Evolutionary conservation across 2,888 invertebrate genomes (phyloP), one percentile per base, ranked within the genome.

Genomic region (Ophioninae sp.): DNA sequence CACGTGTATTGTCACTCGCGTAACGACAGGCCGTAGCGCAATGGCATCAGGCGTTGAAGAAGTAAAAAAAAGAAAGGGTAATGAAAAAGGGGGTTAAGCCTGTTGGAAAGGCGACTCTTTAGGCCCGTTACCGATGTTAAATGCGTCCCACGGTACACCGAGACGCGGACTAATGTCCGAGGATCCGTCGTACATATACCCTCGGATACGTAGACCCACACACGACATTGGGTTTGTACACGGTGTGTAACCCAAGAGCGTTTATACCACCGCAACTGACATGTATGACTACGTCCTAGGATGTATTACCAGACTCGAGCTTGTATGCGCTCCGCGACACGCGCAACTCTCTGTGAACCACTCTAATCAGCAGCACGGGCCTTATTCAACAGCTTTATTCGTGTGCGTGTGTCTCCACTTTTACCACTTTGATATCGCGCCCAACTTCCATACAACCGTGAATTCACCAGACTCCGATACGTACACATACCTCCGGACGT

Each of bases 91-190:
- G 41, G 59, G 62, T 50, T 56, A 80, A 78, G 74, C 82, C 70
- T 57, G 70, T 65, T 82, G 84, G 74, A 83, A 85, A 86, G 79
- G 85, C 84, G 83, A 88, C 89, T 89, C 87, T 88, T 89, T 89
- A 85, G 90, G 88, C 89, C 89, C 87, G 89, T 91, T 90, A 90
- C 91, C 89, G 88, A 92, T 92, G 91, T 90, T 92, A 90, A 92
- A 92, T 91, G 91, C 88, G 90, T 91, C 89, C 91, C 90, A 89
- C 90, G 91, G 90, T 88, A 90, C 88, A 86, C 87, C 87, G 80
- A 87, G 92, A 92, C 92, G 89, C 91, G 87, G 90, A 92, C 92
- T 92, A 92, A 92, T 92, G 92, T 87, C 88, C 89, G 87, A 78
- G 82, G 87, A 89, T 89, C 88, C 88, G 84, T 81, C 82, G 81